Evolutionary conservation across 2,888 invertebrate genomes (phyloP).

Genomic region (Drosophila pseudotalamancana): DNA sequence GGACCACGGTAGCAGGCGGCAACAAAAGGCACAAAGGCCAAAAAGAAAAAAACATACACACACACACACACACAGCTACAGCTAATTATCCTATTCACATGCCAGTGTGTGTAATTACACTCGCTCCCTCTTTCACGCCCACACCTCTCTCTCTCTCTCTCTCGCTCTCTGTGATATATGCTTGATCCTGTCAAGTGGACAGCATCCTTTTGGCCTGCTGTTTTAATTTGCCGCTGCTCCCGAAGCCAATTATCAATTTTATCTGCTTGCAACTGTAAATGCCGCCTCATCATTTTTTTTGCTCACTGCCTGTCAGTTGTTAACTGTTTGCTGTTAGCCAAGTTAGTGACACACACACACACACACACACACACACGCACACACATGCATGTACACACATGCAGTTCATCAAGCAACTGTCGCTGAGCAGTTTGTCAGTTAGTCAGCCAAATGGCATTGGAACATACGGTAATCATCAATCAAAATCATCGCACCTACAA

Average conservation of each 20-base stretch:
- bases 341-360: conserved; percentile 53
- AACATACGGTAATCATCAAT: conserved; percentile 69
- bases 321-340: conserved; percentile 38
- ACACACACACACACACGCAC: background rate
- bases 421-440: conserved; percentile 41
- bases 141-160: conserved; percentile 2
- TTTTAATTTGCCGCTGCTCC: conserved; percentile 45
- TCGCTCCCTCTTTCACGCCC: conserved; percentile 21
- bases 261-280: conserved; percentile 63
- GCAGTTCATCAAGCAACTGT: conserved; percentile 59
- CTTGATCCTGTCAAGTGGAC: conserved; percentile 42
- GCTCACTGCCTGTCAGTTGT: conserved; percentile 24
- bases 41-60: too few species aligned
- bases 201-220: conserved; percentile 35
- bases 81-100: conserved; percentile 75
- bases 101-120: conserved; percentile 70
- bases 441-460: conserved; percentile 37
- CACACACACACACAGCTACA: too few species aligned
- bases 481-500: conserved; percentile 54
- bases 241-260: conserved; percentile 74
- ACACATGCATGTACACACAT: background rate
- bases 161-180: conserved; percentile 39
- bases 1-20: conserved; percentile 56
- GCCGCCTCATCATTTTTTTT: conserved; percentile 38
- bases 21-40: conserved; percentile 67